phyloP scores from a whole-genome alignment of 2,113 vertebrate genomes.

The Pangasianodon gigas region DNA sequence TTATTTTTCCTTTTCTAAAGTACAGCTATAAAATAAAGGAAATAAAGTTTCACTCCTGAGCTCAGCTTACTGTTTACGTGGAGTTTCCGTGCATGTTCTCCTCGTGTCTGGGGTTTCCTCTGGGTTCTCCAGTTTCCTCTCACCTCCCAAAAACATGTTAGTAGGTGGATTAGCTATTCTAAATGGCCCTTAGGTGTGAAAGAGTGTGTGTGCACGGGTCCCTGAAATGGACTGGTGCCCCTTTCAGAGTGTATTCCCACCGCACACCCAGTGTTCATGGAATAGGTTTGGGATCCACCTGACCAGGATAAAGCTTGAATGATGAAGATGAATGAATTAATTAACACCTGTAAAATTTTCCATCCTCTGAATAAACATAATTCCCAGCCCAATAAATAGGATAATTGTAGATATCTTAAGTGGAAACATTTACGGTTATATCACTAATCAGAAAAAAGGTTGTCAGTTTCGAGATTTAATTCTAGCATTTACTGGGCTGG shows the following conservation, averaged over 20 bases:
- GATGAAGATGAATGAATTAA: background rate
- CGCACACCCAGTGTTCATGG: background rate
- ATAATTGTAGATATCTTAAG: background rate
- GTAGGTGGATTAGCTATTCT: background rate
- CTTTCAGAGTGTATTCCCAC: background rate
- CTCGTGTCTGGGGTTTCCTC: background rate
- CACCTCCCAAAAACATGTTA: background rate
- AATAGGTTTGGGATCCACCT: background rate
- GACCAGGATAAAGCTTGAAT: too few species aligned
- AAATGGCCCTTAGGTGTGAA: background rate
- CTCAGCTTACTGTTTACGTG: background rate
- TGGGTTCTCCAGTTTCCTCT: background rate
- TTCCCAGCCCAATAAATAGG: background rate
- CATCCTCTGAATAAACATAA: background rate
- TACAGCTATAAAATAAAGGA: constrained; percentile 16
- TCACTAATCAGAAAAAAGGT: background rate
- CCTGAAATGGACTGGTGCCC: background rate
- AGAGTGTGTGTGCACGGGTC: background rate
- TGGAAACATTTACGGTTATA: background rate
- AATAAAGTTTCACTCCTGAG: background rate
- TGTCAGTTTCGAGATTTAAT: background rate
- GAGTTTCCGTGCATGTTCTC: background rate
- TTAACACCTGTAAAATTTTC: background rate
- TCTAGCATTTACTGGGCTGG: background rate
- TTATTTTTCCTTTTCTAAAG: background rate